phyloP scores from a whole-genome alignment of 2,113 vertebrate genomes.

The Engraulis encrasicolus region DNA sequence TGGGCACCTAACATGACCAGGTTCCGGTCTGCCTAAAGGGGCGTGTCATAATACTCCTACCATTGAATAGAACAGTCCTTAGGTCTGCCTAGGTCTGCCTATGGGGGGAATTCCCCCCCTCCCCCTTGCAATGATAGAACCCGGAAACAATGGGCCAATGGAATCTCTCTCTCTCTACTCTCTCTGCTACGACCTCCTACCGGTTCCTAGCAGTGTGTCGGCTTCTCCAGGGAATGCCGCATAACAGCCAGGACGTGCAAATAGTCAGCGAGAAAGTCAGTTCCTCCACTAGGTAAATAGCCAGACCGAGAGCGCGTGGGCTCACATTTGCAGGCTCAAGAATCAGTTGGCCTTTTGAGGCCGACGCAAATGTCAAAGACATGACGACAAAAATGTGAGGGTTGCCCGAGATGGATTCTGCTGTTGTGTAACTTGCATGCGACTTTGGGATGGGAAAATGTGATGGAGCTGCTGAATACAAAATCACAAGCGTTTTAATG shows the following conservation, averaged over 20 bases:
- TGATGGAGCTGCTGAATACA: not conserved
- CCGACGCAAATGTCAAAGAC: constrained; percentile 9
- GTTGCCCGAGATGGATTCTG: not conserved
- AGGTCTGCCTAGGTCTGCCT: too few species aligned
- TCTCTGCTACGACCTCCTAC: too few species aligned
- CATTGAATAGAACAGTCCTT: too few species aligned
- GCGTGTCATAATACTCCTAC: too few species aligned
- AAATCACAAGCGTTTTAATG: not conserved
- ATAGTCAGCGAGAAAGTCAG: not conserved
- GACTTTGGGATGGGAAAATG: not conserved
- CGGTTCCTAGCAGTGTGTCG: not conserved
- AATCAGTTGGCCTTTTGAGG: not conserved
- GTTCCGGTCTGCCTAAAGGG: too few species aligned
- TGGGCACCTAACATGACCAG: too few species aligned
- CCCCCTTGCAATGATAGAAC: too few species aligned
- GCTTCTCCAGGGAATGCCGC: not conserved
- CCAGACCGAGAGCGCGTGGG: not conserved
- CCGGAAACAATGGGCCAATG: too few species aligned
- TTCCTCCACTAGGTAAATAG: not conserved
- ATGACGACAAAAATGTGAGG: not conserved
- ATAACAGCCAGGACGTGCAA: constrained; percentile 22
- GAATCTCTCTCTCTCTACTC: too few species aligned
- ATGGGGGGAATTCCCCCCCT: too few species aligned
- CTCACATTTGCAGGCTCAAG: not conserved
- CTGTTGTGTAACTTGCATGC: not conserved